Evolutionary conservation across 2,888 invertebrate species (phyloP).

Genomic region (Graphium colonna): DNA sequence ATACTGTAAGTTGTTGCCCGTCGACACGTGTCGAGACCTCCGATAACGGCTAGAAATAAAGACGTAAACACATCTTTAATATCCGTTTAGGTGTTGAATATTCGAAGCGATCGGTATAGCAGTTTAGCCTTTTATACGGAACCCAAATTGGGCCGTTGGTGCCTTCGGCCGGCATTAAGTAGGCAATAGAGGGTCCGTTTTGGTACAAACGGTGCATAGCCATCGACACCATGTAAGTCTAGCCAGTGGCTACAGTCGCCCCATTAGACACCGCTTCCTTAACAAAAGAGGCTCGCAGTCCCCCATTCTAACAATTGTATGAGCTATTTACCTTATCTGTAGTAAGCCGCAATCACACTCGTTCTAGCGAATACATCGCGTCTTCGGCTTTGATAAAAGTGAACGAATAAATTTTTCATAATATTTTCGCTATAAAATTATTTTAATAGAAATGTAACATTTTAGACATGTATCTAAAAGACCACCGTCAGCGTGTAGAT

Average conservation of each 20-base stretch:
- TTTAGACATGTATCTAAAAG: too few species aligned
- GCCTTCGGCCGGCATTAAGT: slow-evolving; percentile 41
- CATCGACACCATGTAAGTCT: slow-evolving; percentile 75
- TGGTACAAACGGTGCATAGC: slow-evolving; percentile 45
- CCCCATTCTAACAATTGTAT: slow-evolving; percentile 76
- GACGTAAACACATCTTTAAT: slow-evolving; percentile 27
- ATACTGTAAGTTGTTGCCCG: slow-evolving; percentile 11
- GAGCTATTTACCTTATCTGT: slow-evolving; percentile 80
- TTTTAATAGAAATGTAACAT: too few species aligned
- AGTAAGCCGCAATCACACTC: slow-evolving; percentile 67
- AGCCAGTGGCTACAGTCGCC: slow-evolving; percentile 60
- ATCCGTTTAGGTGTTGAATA: slow-evolving; percentile 9
- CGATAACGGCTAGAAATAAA: slow-evolving; percentile 25
- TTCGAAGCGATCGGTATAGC: slow-evolving; percentile 31
- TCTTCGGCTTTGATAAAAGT: slow-evolving; percentile 29
- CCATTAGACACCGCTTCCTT: slow-evolving; percentile 73
- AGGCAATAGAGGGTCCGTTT: slow-evolving; percentile 44
- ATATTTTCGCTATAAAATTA: too few species aligned
- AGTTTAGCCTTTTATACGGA: slow-evolving; percentile 50
- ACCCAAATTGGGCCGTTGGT: slow-evolving; percentile 52
- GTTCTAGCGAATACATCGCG: slow-evolving; percentile 44
- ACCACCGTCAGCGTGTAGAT: too few species aligned
- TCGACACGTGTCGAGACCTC: slow-evolving; percentile 17
- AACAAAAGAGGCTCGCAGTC: slow-evolving; percentile 71
- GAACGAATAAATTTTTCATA: too few species aligned